phyloP scores from a whole-genome alignment of 2,888 invertebrate genomes.

The Netelia virgata region DNA sequence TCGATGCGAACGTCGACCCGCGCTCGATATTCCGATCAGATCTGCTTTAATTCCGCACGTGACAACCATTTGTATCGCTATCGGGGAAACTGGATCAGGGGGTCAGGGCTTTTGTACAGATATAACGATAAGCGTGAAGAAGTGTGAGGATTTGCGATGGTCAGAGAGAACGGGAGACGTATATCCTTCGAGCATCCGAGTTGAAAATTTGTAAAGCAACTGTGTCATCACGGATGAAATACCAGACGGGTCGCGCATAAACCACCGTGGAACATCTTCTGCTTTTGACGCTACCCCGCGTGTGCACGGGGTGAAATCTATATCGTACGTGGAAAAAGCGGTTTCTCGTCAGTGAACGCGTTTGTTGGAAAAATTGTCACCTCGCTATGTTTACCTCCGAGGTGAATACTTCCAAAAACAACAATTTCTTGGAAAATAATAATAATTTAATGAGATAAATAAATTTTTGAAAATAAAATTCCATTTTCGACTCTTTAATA shows the following conservation, averaged over 20 bases:
- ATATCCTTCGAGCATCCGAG: conserved; percentile 32
- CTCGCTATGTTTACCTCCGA: no score
- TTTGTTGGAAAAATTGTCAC: conserved; percentile 16
- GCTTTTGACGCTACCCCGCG: conserved; percentile 20
- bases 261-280: conserved; percentile 42
- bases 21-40: not conserved
- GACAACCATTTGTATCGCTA: not conserved
- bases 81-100: conserved; percentile 4
- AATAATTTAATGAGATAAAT: not conserved
- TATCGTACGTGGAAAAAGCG: not conserved
- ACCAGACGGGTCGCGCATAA: not conserved
- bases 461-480: no score
- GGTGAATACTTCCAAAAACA: conserved; percentile 31
- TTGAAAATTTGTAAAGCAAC: conserved; percentile 58
- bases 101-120: conserved; percentile 19
- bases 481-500: no score
- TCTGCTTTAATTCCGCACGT: not conserved
- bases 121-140: conserved; percentile 5
- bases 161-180: not conserved
- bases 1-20: not conserved
- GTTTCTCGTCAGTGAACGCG: conserved; percentile 33
- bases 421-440: not conserved
- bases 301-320: conserved; percentile 11
- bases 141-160: conserved; percentile 16
- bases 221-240: conserved; percentile 55